Base-by-base conservation (phyloP, 64 coral and sea anemone genomes). In the Hydrozoanthus tunicans region DNA sequence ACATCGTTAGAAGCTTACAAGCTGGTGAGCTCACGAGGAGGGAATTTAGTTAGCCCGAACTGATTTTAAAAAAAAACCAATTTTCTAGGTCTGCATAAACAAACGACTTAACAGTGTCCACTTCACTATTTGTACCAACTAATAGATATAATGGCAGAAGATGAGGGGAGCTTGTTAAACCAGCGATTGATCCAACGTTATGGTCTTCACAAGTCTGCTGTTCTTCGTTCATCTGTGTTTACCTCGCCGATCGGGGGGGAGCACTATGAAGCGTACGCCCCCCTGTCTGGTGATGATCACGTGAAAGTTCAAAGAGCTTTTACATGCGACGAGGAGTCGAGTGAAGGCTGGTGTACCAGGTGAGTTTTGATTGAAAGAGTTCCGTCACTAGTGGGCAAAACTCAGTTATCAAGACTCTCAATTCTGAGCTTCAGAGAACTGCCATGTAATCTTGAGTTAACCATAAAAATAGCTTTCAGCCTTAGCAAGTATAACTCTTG, bases 191-290 rank as follows among this genome's bases (percentile, higher is more conserved):
- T 95, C 58, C 94, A 95, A 11, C 89, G 90, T 32, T 99, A 96
- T 86, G 97, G 97, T 0, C 53, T 96, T 13, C 56, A 77, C 20
- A 90, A 92, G 62, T 99, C 97, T 6, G 15, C 65, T 12, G 56
- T 78, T 59, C 58, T 94, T 57, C 64, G 65, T 76, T 93, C 92
- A 51, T 91, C 92, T 32, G 58, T 77, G n/a, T 96, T 96, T 81
- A 91, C 64, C 52, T 93, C 97, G 32, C 91, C 96, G 1, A 95
- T 99, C 80, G 92, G 97, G 64, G 62, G 70, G 52, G 94, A 99
- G 14, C 97, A 93, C 17, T 96, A 95, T 79, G 85, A 82, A 78
- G 56, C 93, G 14, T 99, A 93, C 54, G 89, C 94, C 15, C 94
- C 94, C 52, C 77, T 99, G 79, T 67, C 66, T 4, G 90, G 83